Base-by-base conservation (phyloP, 2,113 vertebrate genomes). In the Planiliza haematocheilus region DNA sequence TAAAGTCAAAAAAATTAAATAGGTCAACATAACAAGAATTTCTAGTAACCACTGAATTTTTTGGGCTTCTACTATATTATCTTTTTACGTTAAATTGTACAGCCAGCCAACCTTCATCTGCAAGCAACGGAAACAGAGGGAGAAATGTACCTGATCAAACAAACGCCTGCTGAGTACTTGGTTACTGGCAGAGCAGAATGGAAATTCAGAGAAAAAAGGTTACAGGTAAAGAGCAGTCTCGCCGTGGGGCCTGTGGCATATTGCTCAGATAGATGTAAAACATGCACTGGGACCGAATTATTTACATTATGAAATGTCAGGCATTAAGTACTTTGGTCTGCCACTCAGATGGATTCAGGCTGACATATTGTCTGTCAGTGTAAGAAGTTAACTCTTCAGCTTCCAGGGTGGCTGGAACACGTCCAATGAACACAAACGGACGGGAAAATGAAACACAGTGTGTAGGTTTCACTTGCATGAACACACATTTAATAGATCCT, bases 281-380 rank as follows among this genome's bases (percentile, higher is more conserved):
- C 71, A 79, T 77, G 52, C 63, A 66, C 21, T 1, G 30, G 65
- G 69, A 70, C 62, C n/a, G 24, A 38, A 51, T 73, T 83, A 82
- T 91, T 90, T 89, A 86, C 89, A 86, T 88, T 75, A 82, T 56
- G 66, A 92, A 90, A 90, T 90, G 90, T 89, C 91, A 91, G 68
- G 58, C 67, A 73, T 82, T 72, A 85, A 71, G 57, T 65, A 68
- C 78, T 65, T 77, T 64, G 51, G 59, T 52, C 48, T 63, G 68
- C 71, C 74, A 74, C 59, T 79, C 64, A 58, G 52, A 58, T 42
- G 16, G 64, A 70, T 77, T 64, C 30, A 3, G 37, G 43, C 45
- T 82, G 70, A 80, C 72, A 60, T 76, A 62, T 70, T 67, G 61
- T 74, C 78, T 46, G 63, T 72, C 78, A 67, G 63, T 42, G 10